A percentile compares a stretch with the other conserved stretches of the same genome.
Evolutionary conservation across 2,113 vertebrate genomes (phyloP).

Genomic region (Tyto alba): DNA sequence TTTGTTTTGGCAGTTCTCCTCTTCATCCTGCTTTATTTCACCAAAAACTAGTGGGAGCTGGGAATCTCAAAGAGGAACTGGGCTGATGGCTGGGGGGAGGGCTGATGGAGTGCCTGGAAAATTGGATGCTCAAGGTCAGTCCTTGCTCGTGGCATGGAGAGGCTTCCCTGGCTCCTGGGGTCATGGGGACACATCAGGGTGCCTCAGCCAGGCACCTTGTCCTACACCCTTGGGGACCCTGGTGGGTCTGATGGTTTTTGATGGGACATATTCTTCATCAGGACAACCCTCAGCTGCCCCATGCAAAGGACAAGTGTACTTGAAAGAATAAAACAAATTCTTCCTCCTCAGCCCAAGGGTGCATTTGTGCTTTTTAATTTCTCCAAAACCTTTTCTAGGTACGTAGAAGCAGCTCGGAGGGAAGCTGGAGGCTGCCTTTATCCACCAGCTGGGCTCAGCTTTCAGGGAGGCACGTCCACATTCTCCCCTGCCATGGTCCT

Average conservation of each 20-base stretch:
- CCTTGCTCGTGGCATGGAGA: fast-evolving
- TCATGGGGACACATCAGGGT: fast-evolving
- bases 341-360: neutral
- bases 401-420: fast-evolving
- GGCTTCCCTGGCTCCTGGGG: neutral
- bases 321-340: neutral
- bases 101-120: neutral
- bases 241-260: neutral
- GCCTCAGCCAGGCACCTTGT: neutral
- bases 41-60: fast-evolving
- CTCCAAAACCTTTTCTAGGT: neutral
- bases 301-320: neutral
- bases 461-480: neutral
- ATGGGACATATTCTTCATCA: neutral
- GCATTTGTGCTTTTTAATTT: neutral
- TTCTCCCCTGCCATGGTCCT: neutral
- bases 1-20: neutral
- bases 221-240: neutral
- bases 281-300: neutral
- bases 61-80: fast-evolving
- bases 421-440: neutral
- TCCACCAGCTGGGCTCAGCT: neutral
- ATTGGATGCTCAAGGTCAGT: neutral
- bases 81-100: neutral
- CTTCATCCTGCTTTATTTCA: neutral